These are phyloP conservation scores for Lepidochrysops patricia DNA, from an alignment of 2,888 invertebrate genomes.

Conservation along the genomic window DNA sequence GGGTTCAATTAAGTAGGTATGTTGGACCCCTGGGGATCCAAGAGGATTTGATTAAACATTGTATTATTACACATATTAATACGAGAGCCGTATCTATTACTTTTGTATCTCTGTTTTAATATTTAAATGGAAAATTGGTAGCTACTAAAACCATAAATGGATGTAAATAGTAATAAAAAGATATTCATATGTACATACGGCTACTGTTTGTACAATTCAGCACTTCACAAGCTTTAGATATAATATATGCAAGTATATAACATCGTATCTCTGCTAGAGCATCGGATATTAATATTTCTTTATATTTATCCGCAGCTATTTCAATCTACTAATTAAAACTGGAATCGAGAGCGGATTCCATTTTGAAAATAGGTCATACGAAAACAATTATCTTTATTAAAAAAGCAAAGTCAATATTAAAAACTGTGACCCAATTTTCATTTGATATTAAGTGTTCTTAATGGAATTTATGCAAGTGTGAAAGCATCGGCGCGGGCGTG, in stretches of 20 bases:
- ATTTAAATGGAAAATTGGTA: too few species aligned
- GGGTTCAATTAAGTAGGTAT: background rate
- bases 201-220: background rate
- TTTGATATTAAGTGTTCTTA: constrained; percentile 5
- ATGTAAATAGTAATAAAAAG: too few species aligned
- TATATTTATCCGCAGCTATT: constrained; percentile 3
- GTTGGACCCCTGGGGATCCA: background rate
- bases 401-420: constrained; percentile 9
- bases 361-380: background rate
- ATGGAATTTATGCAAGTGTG: constrained; percentile 3
- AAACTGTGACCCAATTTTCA: constrained; percentile 8
- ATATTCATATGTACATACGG: too few species aligned
- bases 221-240: background rate
- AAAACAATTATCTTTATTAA: constrained; percentile 13
- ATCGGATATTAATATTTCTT: background rate
- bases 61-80: background rate
- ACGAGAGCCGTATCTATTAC: background rate
- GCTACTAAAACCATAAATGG: too few species aligned
- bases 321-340: constrained; percentile 7
- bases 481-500: background rate
- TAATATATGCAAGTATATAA: background rate
- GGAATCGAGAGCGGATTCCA: constrained; percentile 1
- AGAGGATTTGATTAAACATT: background rate
- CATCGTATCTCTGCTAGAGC: background rate
- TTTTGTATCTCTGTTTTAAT: too few species aligned